phyloP scores from a whole-genome alignment of 2,797 vertebrate species.

The Arnoldichthys spilopterus region DNA sequence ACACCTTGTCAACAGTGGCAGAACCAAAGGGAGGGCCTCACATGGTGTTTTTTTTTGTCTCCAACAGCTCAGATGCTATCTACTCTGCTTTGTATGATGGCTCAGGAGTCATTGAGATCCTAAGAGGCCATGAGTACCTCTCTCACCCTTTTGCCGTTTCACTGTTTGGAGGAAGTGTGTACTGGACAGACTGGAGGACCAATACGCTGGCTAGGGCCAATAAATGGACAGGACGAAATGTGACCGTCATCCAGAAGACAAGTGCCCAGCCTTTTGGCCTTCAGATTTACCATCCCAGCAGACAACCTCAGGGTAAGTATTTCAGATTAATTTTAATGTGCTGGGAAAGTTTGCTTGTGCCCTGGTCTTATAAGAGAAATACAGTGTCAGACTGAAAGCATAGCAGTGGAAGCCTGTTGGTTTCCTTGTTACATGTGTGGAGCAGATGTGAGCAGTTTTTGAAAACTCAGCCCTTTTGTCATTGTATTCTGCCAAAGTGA shows the following conservation, averaged over 20 bases:
- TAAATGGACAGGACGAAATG: constrained; percentile 97
- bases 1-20: constrained; percentile 31
- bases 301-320: constrained; percentile 90
- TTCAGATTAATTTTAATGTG: background rate
- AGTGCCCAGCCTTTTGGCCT: constrained; percentile 98
- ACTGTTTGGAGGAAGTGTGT: constrained; percentile 93
- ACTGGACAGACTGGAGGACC: constrained; percentile 99
- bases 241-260: constrained; percentile 98
- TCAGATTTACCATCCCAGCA: constrained; percentile 96
- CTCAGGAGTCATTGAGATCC: constrained; percentile 91
- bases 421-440: background rate
- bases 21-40: constrained; percentile 24
- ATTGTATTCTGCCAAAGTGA: background rate
- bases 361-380: background rate
- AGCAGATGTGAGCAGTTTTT: background rate
- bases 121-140: constrained; percentile 94
- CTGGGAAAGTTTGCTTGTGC: background rate
- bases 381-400: background rate
- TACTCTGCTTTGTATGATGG: constrained; percentile 97
- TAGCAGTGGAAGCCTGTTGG: background rate
- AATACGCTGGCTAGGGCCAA: constrained; percentile 96
- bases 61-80: constrained; percentile 93
- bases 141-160: constrained; percentile 98
- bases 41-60: constrained; percentile 61
- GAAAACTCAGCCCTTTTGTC: background rate